Conservation (phyloP, 2,888 invertebrate genomes). For the Malachius bipustulatus region DNA sequence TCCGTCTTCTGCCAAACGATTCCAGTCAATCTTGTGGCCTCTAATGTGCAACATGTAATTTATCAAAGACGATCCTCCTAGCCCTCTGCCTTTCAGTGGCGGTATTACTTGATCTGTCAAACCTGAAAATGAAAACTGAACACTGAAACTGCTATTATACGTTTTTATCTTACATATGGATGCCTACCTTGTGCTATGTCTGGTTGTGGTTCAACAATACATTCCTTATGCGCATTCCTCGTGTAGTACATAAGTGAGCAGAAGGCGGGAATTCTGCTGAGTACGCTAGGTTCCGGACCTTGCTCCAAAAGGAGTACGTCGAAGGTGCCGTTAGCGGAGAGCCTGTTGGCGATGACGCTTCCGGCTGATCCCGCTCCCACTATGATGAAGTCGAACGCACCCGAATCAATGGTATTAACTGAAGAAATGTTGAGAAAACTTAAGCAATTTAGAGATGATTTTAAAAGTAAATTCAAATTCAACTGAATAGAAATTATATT, state of each 20-base stretch:
- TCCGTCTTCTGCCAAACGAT: slow-evolving; percentile 48
- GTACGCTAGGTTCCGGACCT: slow-evolving; percentile 41
- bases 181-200: slow-evolving; percentile 39
- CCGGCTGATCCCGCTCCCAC: slow-evolving; percentile 66
- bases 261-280: slow-evolving; percentile 42
- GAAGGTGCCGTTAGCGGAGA: slow-evolving; percentile 50
- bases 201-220: slow-evolving; percentile 44
- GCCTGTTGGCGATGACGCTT: slow-evolving; percentile 54
- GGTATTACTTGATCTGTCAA: slow-evolving; percentile 34
- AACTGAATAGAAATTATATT: too few species aligned
- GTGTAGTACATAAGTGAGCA: slow-evolving; percentile 44
- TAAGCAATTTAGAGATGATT: too few species aligned
- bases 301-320: slow-evolving; percentile 56
- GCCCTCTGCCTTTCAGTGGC: slow-evolving; percentile 44
- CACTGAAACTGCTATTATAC: too few species aligned
- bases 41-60: slow-evolving; percentile 46
- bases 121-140: too few species aligned
- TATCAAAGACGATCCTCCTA: slow-evolving; percentile 41
- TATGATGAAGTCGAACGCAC: slow-evolving; percentile 55
- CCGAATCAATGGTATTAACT: too few species aligned
- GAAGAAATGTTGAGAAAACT: too few species aligned
- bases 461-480: too few species aligned
- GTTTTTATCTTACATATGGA: too few species aligned
- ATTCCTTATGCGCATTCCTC: slow-evolving; percentile 49
- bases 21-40: slow-evolving; percentile 56